These are phyloP conservation scores for Syngnathus acus DNA, from an alignment of 2,797 vertebrate species.

Conservation along the genomic window DNA sequence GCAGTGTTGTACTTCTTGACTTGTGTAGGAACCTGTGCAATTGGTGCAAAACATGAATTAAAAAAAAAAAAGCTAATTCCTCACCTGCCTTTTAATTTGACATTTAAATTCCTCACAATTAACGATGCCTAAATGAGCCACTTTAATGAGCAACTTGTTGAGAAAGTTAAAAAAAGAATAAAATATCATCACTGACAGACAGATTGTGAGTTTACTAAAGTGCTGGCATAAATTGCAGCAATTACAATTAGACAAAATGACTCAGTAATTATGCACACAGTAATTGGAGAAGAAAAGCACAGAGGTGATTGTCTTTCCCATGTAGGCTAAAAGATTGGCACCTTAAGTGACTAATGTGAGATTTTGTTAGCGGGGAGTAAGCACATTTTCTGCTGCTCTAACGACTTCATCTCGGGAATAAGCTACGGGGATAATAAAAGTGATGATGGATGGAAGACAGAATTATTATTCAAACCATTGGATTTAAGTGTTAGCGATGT, in stretches of 20 bases:
- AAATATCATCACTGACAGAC: slow-evolving; percentile 29
- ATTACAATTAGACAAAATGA: slow-evolving; percentile 29
- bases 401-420: slow-evolving; percentile 35
- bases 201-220: slow-evolving; percentile 16
- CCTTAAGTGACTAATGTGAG: neutral
- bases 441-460: slow-evolving; percentile 14
- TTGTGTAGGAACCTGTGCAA: neutral
- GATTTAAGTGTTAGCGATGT: neutral
- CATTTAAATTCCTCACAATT: slow-evolving; percentile 25
- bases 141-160: slow-evolving; percentile 36
- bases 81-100: slow-evolving; percentile 24
- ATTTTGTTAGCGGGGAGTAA: neutral
- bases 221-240: slow-evolving; percentile 22
- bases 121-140: slow-evolving; percentile 31
- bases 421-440: slow-evolving; percentile 29
- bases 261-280: slow-evolving; percentile 8
- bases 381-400: slow-evolving; percentile 25
- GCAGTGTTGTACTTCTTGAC: slow-evolving; percentile 42
- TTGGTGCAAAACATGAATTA: neutral
- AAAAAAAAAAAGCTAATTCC: slow-evolving; percentile 12
- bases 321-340: neutral
- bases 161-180: slow-evolving; percentile 29
- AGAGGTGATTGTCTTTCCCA: neutral
- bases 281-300: neutral
- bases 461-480: neutral